Conservation (phyloP, 2,888 invertebrate genomes). For the Rhagium mordax region DNA sequence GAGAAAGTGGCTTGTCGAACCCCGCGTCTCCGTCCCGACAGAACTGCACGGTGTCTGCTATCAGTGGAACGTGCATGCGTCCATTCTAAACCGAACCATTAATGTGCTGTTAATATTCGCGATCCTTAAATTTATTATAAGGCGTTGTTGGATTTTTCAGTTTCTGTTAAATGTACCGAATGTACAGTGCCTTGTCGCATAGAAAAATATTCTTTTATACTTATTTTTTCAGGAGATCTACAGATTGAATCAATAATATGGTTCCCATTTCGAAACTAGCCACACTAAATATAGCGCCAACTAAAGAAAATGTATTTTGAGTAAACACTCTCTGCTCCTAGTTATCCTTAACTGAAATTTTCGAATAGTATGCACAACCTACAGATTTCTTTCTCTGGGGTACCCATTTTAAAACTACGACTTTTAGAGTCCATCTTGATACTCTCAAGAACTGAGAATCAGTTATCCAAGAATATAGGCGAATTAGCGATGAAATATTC, state of each 20-base stretch:
- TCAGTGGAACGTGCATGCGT: conserved; percentile 64
- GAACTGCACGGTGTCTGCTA: conserved; percentile 64
- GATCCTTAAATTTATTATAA: not conserved
- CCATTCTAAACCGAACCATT: conserved; percentile 54
- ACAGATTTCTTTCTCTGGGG: too few relatives aligned
- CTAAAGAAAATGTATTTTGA: too few relatives aligned
- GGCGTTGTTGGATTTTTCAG: not conserved
- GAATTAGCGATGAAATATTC: too few relatives aligned
- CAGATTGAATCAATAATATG: not conserved
- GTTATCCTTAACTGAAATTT: too few relatives aligned
- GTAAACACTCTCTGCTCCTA: too few relatives aligned
- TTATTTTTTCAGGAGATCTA: not conserved
- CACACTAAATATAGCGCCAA: too few relatives aligned
- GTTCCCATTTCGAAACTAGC: too few relatives aligned
- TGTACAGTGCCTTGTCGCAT: not conserved
- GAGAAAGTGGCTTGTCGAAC: conserved; percentile 81
- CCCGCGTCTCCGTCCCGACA: conserved; percentile 76
- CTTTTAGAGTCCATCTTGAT: too few relatives aligned
- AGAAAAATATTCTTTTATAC: not conserved
- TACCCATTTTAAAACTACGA: too few relatives aligned
- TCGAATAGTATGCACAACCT: too few relatives aligned
- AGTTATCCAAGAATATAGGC: too few relatives aligned
- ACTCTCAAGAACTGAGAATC: too few relatives aligned
- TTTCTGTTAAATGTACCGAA: not conserved
- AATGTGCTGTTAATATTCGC: conserved; percentile 1